Percentiles rank a stretch among this genome's conserved stretches.
These are phyloP conservation scores for Arrhopalites spinosus DNA, from an alignment of 2,888 invertebrate genomes.

Conservation along the genomic window DNA sequence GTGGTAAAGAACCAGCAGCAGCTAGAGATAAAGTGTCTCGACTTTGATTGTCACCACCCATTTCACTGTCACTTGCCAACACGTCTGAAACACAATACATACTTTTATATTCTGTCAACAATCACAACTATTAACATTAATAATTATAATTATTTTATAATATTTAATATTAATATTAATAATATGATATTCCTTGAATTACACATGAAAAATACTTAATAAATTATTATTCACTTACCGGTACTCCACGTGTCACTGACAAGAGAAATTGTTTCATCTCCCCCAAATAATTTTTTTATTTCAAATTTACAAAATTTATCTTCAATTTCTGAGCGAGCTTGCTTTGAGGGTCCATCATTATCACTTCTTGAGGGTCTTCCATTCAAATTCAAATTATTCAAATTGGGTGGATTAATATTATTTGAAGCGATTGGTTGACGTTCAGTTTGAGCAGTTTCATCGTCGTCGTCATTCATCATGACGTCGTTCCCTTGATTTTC, in stretches of 20 bases:
- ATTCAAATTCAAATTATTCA: constrained; percentile 52
- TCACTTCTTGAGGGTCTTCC: constrained; percentile 24
- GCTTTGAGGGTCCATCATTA: constrained; percentile 58
- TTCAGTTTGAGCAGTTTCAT: constrained; percentile 18
- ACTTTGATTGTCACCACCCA: constrained; percentile 58
- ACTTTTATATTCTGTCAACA: background rate
- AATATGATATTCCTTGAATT: background rate
- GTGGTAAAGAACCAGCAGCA: constrained; percentile 28
- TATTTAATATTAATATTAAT: background rate
- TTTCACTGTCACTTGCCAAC: constrained; percentile 93
- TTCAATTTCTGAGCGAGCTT: constrained; percentile 92
- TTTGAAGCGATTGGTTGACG: constrained; percentile 7
- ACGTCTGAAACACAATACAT: constrained; percentile 68
- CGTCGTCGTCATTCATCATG: constrained; percentile 46
- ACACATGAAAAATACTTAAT: background rate
- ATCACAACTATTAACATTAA: background rate
- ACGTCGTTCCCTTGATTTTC: constrained; percentile 36
- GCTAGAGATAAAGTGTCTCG: constrained; percentile 34
- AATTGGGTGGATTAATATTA: constrained; percentile 53
- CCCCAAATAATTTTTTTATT: constrained; percentile 72
- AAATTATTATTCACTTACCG: background rate
- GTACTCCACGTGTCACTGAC: constrained; percentile 99
- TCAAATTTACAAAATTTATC: constrained; percentile 99
- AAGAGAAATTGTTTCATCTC: constrained; percentile 94
- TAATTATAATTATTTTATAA: background rate